Conservation (phyloP, 2,888 invertebrate genomes). For the Agrotis ipsilon region DNA sequence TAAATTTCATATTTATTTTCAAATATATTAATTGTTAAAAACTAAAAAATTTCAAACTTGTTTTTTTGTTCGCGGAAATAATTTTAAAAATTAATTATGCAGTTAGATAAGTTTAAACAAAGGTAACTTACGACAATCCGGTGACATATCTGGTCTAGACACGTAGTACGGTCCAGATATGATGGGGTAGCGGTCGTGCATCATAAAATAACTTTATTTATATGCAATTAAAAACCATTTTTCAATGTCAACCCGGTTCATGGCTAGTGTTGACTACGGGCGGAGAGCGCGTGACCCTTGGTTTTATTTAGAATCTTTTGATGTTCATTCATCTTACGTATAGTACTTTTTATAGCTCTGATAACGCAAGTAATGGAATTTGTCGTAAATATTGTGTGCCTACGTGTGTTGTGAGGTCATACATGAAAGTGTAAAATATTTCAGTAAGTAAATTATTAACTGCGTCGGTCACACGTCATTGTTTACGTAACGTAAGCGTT, state of each 20-base stretch:
- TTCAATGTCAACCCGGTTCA: constrained; percentile 76
- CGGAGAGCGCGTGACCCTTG: constrained; percentile 62
- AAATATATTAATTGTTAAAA: background rate
- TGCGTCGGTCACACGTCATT: constrained; percentile 52
- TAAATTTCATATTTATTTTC: too few relatives aligned
- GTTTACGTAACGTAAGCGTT: constrained; percentile 37
- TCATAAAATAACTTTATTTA: constrained; percentile 53
- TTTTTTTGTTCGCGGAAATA: background rate
- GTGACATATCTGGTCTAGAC: constrained; percentile 71
- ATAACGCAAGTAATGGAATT: constrained; percentile 65
- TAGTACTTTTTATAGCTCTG: constrained; percentile 71
- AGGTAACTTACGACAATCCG: constrained; percentile 76
- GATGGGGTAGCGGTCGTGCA: constrained; percentile 70
- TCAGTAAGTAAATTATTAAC: constrained; percentile 28
- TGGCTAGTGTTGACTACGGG: constrained; percentile 71
- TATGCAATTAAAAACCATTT: constrained; percentile 39
- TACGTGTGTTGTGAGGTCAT: constrained; percentile 42
- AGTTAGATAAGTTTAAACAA: background rate
- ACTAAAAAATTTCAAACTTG: background rate
- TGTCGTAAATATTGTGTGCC: constrained; percentile 46
- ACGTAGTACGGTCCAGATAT: constrained; percentile 75
- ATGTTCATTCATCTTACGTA: constrained; percentile 74
- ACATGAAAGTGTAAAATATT: constrained; percentile 48
- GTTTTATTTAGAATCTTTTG: constrained; percentile 77
- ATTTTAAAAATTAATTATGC: background rate